Percentiles rank a stretch among this genome's conserved stretches.
Evolutionary conservation across 2,113 vertebrate genomes (phyloP).

Genomic region (Petroica traversi): DNA sequence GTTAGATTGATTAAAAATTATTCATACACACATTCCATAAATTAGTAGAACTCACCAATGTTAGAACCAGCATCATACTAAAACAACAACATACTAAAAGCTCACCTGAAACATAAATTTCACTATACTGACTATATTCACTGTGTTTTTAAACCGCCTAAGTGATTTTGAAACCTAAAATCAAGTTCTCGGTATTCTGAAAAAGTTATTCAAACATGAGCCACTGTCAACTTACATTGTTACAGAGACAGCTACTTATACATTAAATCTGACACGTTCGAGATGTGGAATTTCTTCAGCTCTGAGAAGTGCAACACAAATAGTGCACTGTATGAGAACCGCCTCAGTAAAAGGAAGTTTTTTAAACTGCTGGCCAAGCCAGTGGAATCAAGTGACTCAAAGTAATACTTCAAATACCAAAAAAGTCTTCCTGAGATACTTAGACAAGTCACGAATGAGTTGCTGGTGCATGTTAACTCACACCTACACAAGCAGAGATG

Average conservation of each 20-base stretch:
- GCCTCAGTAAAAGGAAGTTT: neutral
- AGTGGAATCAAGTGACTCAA: neutral
- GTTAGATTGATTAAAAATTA: neutral
- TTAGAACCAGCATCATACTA: neutral
- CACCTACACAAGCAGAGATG: neutral
- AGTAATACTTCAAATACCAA: neutral
- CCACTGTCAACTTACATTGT: neutral
- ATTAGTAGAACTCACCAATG: neutral
- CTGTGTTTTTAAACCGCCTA: neutral
- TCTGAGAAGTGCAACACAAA: neutral
- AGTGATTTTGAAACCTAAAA: neutral
- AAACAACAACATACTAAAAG: neutral
- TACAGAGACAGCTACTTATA: neutral
- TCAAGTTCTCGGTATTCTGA: neutral
- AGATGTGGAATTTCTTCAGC: neutral
- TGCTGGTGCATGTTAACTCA: neutral
- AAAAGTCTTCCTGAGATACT: neutral
- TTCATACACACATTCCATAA: neutral
- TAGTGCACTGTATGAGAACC: neutral
- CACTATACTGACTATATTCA: neutral
- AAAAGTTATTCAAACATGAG: neutral
- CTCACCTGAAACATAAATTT: neutral
- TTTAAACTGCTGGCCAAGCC: neutral
- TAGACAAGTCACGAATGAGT: neutral
- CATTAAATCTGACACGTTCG: neutral